phyloP scores from a whole-genome alignment of 2,888 invertebrate genomes.

The Suillia variegata region DNA sequence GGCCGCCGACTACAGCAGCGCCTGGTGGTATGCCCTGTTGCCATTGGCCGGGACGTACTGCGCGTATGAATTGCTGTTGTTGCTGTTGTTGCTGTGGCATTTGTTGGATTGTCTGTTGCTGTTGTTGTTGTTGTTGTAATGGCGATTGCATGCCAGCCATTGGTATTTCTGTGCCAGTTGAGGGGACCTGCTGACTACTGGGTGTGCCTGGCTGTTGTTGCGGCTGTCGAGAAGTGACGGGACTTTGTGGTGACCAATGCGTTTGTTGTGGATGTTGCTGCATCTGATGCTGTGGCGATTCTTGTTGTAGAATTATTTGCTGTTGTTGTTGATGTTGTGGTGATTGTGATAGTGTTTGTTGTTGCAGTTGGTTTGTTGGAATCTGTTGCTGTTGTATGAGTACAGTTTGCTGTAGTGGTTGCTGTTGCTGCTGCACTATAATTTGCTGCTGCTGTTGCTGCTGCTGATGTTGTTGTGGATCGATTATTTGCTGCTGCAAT shows the following conservation, averaged over 20 bases:
- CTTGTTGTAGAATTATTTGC: constrained; percentile 68
- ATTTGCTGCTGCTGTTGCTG: constrained; percentile 44
- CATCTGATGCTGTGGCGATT: constrained; percentile 49
- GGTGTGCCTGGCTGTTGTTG: constrained; percentile 22
- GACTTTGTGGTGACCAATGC: constrained; percentile 62
- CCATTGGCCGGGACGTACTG: constrained; percentile 34
- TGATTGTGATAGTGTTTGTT: constrained; percentile 52
- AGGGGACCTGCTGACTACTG: too few species aligned
- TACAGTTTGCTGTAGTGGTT: constrained; percentile 61
- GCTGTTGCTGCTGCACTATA: constrained; percentile 41
- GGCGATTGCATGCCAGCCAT: constrained; percentile 41
- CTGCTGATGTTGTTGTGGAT: constrained; percentile 59
- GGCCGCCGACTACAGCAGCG: constrained; percentile 39
- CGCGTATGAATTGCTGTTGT: constrained; percentile 35
- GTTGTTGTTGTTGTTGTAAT: constrained; percentile 42
- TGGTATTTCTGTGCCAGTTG: too few species aligned
- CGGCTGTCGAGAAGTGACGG: constrained; percentile 41
- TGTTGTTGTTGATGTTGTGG: constrained; percentile 49
- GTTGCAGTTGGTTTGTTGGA: too few species aligned
- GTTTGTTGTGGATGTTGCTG: constrained; percentile 54
- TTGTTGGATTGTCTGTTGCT: constrained; percentile 33
- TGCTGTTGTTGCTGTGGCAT: constrained; percentile 39
- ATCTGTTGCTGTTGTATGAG: constrained; percentile 56
- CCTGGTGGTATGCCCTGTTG: constrained; percentile 57
- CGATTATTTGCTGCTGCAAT: constrained; percentile 49